Percentiles rank a stretch among this genome's conserved stretches.
Evolutionary conservation across 2,888 invertebrate species (phyloP).

Genomic region (Hypomecis atomaria): DNA sequence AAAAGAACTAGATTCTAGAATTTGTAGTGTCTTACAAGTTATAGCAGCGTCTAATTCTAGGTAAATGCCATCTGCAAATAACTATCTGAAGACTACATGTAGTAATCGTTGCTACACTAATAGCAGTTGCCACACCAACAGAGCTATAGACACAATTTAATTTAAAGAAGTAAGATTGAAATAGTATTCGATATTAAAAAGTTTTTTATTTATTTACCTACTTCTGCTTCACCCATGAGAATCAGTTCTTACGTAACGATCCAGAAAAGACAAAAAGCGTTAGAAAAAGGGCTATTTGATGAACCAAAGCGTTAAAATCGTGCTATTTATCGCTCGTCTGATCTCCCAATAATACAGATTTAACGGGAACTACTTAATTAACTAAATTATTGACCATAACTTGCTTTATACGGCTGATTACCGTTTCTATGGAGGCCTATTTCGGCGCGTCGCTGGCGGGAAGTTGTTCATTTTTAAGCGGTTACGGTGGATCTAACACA

Average conservation of each 20-base stretch:
- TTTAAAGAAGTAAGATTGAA: too few relatives aligned
- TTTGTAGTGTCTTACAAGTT: too few relatives aligned
- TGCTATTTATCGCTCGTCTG: conserved; percentile 7
- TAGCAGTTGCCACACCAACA: too few relatives aligned
- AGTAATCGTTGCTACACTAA: too few relatives aligned
- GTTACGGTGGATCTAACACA: background rate
- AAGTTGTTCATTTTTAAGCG: background rate
- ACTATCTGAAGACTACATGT: too few relatives aligned
- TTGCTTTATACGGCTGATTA: conserved; percentile 42
- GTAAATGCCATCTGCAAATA: too few relatives aligned
- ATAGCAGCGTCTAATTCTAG: too few relatives aligned
- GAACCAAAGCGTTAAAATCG: conserved; percentile 18
- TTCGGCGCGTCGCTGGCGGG: conserved; percentile 23
- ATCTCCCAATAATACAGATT: conserved; percentile 24
- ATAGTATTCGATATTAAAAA: too few relatives aligned
- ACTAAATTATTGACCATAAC: conserved; percentile 47
- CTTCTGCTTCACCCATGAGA: background rate
- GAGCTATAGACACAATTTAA: too few relatives aligned
- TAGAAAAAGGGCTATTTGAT: conserved; percentile 5
- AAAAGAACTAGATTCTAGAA: too few relatives aligned
- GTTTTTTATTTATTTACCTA: too few relatives aligned
- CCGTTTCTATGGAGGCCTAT: conserved; percentile 28
- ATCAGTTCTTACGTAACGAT: background rate
- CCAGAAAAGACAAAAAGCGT: background rate
- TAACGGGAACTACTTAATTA: conserved; percentile 43